Evolutionary conservation across 2,888 invertebrate genomes (phyloP).

Genomic region (Drosophila nigricruria): DNA sequence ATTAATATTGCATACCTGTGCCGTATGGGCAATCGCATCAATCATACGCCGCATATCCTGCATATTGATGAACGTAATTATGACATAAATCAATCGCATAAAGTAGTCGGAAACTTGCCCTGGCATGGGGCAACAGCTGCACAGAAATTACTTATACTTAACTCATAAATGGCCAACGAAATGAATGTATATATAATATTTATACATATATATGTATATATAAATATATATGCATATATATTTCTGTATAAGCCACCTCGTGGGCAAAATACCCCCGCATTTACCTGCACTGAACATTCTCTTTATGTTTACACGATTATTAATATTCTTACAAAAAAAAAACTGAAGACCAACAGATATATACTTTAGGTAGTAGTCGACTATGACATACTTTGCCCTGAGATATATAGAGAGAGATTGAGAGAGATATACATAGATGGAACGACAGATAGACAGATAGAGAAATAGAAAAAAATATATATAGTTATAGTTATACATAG

Average conservation of each 20-base stretch:
- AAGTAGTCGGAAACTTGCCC: slow-evolving; percentile 24
- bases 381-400: neutral
- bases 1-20: slow-evolving; percentile 51
- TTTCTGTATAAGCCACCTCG: neutral
- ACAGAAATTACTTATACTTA: slow-evolving; percentile 41
- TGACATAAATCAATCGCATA: slow-evolving; percentile 56
- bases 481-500: neutral
- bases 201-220: neutral
- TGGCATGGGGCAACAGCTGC: slow-evolving; percentile 27
- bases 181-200: slow-evolving; percentile 17
- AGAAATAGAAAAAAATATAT: neutral
- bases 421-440: neutral
- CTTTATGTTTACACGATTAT: slow-evolving; percentile 51
- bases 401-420: neutral
- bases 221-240: slow-evolving; percentile 9
- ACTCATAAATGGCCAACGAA: slow-evolving; percentile 47
- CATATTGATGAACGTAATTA: slow-evolving; percentile 62
- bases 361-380: neutral
- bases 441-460: neutral
- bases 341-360: slow-evolving; percentile 7
- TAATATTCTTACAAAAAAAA: slow-evolving; percentile 41
- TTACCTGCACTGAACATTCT: slow-evolving; percentile 14
- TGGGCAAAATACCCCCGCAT: neutral
- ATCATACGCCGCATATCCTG: slow-evolving; percentile 67
- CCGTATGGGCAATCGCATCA: slow-evolving; percentile 50